Conservation (phyloP, 2,113 vertebrate species). For the Ariopsis seemanni region DNA sequence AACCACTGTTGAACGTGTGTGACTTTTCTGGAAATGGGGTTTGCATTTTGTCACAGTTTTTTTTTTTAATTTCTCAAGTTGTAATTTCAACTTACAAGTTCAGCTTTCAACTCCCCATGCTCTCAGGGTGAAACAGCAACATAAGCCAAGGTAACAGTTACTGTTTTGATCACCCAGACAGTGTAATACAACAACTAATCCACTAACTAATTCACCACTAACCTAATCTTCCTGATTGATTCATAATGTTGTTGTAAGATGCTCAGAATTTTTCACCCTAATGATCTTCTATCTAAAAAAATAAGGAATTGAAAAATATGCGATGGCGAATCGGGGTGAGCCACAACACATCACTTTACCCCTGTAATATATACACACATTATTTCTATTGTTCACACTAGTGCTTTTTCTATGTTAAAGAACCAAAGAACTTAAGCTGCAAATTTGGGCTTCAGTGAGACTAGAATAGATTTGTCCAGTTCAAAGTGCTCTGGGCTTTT, state of each 20-base stretch:
- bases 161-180: not conserved
- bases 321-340: not conserved
- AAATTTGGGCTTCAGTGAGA: not conserved
- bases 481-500: not conserved
- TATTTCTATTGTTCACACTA: not conserved
- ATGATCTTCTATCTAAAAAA: not conserved
- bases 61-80: not conserved
- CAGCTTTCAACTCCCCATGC: not conserved
- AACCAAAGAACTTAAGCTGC: not conserved
- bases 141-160: not conserved
- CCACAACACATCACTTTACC: not conserved
- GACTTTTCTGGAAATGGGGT: no score
- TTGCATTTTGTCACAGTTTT: not conserved
- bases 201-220: not conserved
- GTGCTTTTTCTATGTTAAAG: not conserved
- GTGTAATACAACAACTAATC: not conserved
- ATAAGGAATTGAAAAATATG: not conserved
- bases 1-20: no score
- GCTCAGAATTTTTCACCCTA: not conserved
- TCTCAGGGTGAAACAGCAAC: not conserved
- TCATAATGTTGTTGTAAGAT: not conserved
- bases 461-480: not conserved
- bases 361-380: not conserved
- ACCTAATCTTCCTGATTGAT: not conserved
- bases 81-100: not conserved